Percentiles rank a stretch among this genome's conserved stretches.
These are phyloP conservation scores for Diabrotica balteata DNA, from an alignment of 2,888 invertebrate genomes.

Conservation along the genomic window DNA sequence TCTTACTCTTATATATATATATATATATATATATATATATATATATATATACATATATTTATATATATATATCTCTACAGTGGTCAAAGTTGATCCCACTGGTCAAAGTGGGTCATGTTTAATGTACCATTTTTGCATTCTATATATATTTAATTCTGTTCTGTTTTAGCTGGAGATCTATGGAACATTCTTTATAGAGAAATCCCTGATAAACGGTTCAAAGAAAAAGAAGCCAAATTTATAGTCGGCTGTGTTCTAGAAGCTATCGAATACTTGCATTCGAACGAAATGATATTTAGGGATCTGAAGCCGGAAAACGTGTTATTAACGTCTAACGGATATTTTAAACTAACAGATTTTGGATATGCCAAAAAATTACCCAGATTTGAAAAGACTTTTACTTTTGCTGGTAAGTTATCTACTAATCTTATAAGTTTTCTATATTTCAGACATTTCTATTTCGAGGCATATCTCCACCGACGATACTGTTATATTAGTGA, in stretches of 20 bases:
- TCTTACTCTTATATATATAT: no score
- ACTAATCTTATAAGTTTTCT: not conserved
- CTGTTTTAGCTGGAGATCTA: conserved; percentile 75
- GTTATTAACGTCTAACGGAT: conserved; percentile 82
- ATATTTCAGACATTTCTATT: not conserved
- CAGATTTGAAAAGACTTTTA: conserved; percentile 83
- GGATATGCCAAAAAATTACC: conserved; percentile 87
- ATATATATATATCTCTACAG: no score
- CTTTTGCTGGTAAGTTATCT: conserved; percentile 70
- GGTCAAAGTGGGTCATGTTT: no score
- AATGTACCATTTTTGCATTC: no score
- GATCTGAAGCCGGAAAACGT: conserved; percentile 95
- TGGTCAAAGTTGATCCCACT: no score
- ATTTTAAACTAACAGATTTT: conserved; percentile 91
- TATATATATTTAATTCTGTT: no score
- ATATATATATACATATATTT: no score
- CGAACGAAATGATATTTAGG: conserved; percentile 79
- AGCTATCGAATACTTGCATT: conserved; percentile 87
- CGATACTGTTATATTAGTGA: no score
- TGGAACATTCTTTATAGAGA: conserved; percentile 91
- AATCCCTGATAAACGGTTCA: conserved; percentile 72
- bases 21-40: no score
- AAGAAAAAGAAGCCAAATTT: conserved; percentile 77
- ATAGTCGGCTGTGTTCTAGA: conserved; percentile 88
- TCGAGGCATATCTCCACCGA: no score